Evolutionary conservation across 2,797 vertebrate species (phyloP).

Genomic region (Tympanoctomys barrerae): DNA sequence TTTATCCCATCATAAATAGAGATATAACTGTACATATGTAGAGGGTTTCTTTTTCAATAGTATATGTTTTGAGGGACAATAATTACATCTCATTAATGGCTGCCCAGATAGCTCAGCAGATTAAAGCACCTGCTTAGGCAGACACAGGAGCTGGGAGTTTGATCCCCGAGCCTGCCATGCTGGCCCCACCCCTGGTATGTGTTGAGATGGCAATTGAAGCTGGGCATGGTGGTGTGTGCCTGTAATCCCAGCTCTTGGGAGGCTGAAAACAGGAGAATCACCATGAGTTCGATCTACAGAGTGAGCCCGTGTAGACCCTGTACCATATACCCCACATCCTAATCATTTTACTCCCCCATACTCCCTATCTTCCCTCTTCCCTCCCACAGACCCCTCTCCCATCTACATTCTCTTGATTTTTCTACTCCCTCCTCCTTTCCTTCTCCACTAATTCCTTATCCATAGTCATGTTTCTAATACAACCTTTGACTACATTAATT

Average conservation of each 20-base stretch:
- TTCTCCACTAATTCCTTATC: not conserved
- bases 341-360: not conserved
- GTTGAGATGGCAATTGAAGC: too few relatives aligned
- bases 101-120: too few relatives aligned
- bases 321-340: not conserved
- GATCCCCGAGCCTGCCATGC: too few relatives aligned
- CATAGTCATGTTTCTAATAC: not conserved
- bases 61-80: not conserved
- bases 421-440: not conserved
- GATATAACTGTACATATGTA: not conserved
- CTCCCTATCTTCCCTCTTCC: not conserved
- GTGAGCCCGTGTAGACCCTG: too few relatives aligned
- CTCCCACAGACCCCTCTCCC: not conserved
- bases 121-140: too few relatives aligned
- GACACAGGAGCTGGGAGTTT: too few relatives aligned
- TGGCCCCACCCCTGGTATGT: too few relatives aligned
- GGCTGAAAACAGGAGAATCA: too few relatives aligned
- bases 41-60: not conserved
- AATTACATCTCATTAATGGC: not conserved
- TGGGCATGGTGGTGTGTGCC: too few relatives aligned
- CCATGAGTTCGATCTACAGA: too few relatives aligned
- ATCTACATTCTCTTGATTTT: not conserved
- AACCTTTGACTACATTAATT: not conserved
- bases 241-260: too few relatives aligned
- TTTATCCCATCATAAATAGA: not conserved